Conservation (phyloP, 1,140 invertebrate genomes). For the Cotesia chilonis region DNA sequence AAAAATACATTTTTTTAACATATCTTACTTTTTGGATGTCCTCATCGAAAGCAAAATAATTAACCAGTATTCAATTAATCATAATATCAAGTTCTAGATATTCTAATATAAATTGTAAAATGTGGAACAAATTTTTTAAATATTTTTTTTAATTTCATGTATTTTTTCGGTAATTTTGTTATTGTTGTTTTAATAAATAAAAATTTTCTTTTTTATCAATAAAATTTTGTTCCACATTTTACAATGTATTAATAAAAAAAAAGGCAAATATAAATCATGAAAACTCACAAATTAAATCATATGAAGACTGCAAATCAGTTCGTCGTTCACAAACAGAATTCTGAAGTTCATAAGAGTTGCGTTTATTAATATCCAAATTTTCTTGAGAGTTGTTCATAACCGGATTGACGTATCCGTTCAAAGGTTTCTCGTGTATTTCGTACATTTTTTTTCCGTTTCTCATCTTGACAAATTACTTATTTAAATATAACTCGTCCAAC, state of each 20-base stretch:
- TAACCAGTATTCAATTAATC: conserved; percentile 19
- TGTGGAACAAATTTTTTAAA: too few species aligned
- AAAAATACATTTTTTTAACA: background rate
- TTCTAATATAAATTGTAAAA: too few species aligned
- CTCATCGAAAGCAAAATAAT: conserved; percentile 41
- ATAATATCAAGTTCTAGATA: background rate
- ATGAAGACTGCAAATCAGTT: conserved; percentile 60
- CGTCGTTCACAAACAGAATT: conserved; percentile 44
- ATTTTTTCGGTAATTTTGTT: background rate
- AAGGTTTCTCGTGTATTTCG: conserved; percentile 35
- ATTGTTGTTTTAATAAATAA: background rate
- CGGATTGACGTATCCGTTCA: conserved; percentile 59
- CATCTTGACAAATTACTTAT: conserved; percentile 44
- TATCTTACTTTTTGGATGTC: conserved; percentile 51
- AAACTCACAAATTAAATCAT: conserved; percentile 64
- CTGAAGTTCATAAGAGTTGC: conserved; percentile 38
- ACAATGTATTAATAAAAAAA: background rate
- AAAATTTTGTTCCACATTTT: too few species aligned
- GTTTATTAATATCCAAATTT: conserved; percentile 46
- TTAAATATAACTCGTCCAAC: background rate
- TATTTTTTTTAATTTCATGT: too few species aligned
- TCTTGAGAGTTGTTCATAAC: conserved; percentile 54
- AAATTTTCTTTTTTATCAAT: too few species aligned
- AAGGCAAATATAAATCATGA: background rate
- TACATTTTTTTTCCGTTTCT: conserved; percentile 36